These are phyloP conservation scores for Dynastes grantii DNA, from an alignment of 2,888 invertebrate species.

Conservation along the genomic window DNA sequence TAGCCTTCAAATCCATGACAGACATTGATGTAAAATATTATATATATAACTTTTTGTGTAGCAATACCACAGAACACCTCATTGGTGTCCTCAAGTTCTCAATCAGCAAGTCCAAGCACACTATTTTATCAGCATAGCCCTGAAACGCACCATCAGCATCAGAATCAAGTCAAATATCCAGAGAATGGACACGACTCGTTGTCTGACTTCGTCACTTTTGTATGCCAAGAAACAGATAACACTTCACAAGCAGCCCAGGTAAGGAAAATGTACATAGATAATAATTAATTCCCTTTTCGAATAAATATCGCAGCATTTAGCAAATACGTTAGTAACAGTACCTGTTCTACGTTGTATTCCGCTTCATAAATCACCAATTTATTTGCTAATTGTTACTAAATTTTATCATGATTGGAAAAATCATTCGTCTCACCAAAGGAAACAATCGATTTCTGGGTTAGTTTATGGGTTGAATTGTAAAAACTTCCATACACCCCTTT, in stretches of 20 bases:
- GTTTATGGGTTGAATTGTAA: slow-evolving; percentile 12
- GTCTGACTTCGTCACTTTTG: slow-evolving; percentile 96
- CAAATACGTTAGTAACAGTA: too few relatives aligned
- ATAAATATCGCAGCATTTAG: too few relatives aligned
- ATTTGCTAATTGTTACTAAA: too few relatives aligned
- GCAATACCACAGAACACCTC: slow-evolving; percentile 72
- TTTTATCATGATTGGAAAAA: too few relatives aligned
- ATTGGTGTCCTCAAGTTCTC: slow-evolving; percentile 72
- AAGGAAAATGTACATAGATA: slow-evolving; percentile 55
- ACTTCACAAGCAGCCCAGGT: slow-evolving; percentile 85
- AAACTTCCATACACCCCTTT: background rate
- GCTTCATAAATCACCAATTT: too few relatives aligned
- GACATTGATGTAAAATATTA: too few relatives aligned
- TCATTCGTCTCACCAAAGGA: background rate
- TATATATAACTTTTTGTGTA: slow-evolving; percentile 53
- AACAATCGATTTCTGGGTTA: slow-evolving; percentile 15
- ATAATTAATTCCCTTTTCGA: too few relatives aligned
- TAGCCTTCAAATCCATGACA: too few relatives aligned
- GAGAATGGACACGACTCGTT: slow-evolving; percentile 93
- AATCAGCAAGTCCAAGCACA: slow-evolving; percentile 72
- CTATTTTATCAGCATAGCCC: slow-evolving; percentile 74
- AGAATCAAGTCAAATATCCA: slow-evolving; percentile 78
- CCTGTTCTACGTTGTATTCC: too few relatives aligned
- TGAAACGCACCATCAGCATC: slow-evolving; percentile 72
- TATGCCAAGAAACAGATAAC: slow-evolving; percentile 93